phyloP scores from a whole-genome alignment of 2,888 invertebrate species.

The Unio delphinus region DNA sequence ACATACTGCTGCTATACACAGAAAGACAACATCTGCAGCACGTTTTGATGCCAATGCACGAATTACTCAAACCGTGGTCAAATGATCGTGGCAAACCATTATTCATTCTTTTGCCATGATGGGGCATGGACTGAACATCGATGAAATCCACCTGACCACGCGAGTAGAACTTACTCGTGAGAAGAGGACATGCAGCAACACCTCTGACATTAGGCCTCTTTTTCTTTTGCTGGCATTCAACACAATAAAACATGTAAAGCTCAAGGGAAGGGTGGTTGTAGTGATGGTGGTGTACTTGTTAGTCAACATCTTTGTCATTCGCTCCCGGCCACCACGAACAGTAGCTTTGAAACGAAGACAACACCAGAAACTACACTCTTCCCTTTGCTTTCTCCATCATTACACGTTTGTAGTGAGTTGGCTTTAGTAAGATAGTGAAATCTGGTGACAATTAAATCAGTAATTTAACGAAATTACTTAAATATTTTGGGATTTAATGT shows the following conservation, averaged over 20 bases:
- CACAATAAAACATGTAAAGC: conserved; percentile 10
- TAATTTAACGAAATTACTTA: no score
- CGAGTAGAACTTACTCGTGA: no score
- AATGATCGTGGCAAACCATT: no score
- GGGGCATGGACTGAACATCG: no score
- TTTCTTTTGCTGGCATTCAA: conserved; percentile 7
- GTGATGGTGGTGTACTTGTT: conserved; percentile 12
- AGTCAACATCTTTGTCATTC: conserved; percentile 3
- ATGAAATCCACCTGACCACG: no score
- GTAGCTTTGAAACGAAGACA: neutral
- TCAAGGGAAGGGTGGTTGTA: conserved; percentile 1
- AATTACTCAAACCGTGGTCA: neutral
- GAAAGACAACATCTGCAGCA: conserved; percentile 20
- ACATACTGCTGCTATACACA: conserved; percentile 18
- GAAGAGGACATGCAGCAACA: neutral
- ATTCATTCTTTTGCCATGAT: no score
- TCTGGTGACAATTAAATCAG: no score
- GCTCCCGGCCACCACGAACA: conserved; percentile 8
- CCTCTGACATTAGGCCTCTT: conserved; percentile 8
- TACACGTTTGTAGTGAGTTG: no score
- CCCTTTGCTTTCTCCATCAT: no score
- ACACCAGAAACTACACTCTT: no score
- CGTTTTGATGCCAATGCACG: conserved; percentile 13
- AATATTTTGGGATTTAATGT: no score
- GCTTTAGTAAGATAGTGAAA: no score